Percentiles rank a stretch among this genome's conserved stretches.
These are phyloP conservation scores for Neoseiulus cucumeris DNA, from an alignment of 1,140 invertebrate genomes.

Conservation along the genomic window DNA sequence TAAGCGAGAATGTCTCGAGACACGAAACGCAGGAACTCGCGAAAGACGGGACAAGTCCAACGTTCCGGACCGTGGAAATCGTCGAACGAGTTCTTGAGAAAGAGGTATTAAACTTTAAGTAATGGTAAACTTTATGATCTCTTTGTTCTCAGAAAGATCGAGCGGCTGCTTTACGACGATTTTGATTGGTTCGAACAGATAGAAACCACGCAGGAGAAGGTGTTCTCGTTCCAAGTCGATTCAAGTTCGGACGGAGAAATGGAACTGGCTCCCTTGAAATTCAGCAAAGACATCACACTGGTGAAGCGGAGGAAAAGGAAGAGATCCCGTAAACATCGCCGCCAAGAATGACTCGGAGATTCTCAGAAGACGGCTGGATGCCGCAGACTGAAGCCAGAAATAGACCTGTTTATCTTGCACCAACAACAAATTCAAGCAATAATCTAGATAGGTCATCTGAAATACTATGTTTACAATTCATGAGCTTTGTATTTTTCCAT, in stretches of 20 bases:
- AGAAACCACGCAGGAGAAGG: constrained; percentile 2
- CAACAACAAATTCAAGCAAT: no score
- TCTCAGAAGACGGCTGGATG: no score
- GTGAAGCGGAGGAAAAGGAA: not conserved
- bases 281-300: not conserved
- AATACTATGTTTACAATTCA: no score
- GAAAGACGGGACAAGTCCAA: not conserved
- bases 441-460: no score
- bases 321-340: not conserved
- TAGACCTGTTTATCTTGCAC: no score
- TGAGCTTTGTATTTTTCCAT: no score
- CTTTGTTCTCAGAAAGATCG: not conserved
- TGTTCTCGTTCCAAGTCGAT: not conserved
- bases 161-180: no score
- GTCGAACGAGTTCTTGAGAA: constrained; percentile 1
- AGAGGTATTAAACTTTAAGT: not conserved
- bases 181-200: not conserved
- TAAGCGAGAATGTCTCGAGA: not conserved
- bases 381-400: no score
- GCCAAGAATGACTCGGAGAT: no score
- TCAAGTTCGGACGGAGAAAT: not conserved
- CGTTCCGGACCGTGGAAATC: constrained; percentile 6
- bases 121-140: not conserved
- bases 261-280: not conserved
- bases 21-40: constrained; percentile 4